Base-by-base conservation (phyloP, 2,888 invertebrate genomes). In the Hirtodrosophila confusa region DNA sequence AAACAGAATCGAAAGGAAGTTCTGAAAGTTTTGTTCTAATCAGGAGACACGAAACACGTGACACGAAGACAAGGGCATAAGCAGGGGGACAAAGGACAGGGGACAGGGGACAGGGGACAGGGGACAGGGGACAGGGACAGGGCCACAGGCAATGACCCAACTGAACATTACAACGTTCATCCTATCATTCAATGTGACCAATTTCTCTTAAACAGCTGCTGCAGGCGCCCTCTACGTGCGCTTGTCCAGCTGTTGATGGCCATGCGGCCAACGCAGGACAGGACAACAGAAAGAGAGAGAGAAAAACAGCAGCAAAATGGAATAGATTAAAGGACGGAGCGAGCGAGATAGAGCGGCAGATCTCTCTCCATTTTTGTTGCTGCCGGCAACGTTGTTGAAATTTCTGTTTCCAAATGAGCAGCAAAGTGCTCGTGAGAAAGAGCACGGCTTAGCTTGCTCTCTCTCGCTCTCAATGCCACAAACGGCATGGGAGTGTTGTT, bases 301-400 rank as follows among this genome's bases (percentile, higher is more conserved):
- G 48, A 41, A 31, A 40, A n/a, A 23, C 27, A 44, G 10, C 23
- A 39, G 41, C 17, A 17, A 17, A 17, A 17, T 17, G 24, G 36
- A 36, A 39, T 35, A 37, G 39, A 35, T 51, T 40, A 54, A 37
- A 53, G 31, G 17, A 47, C 12, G 1, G 44, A n/a, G 24, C 23
- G 17, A 12, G 37, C 49, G 40, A 27, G 29, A 36, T 44, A 44
- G 48, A 55, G 50, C 24, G 47, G 27, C 6, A 27, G 27, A 31
- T 8, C 31, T 31, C 31, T 31, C 31, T 31, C 31, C 27, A 27
- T 31, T 31, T 0, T 12, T 58, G 36, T 50, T 49, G 50, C 44
- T 57, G 57, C 74, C 72, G 72, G 65, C 65, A 56, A 54, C 66
- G 67, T 74, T 74, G 74, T 74, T 74, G 73, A 74, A 74, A 58